These are phyloP conservation scores for Eupristina koningsbergeri DNA, from an alignment of 1,140 invertebrate species.

Conservation along the genomic window DNA sequence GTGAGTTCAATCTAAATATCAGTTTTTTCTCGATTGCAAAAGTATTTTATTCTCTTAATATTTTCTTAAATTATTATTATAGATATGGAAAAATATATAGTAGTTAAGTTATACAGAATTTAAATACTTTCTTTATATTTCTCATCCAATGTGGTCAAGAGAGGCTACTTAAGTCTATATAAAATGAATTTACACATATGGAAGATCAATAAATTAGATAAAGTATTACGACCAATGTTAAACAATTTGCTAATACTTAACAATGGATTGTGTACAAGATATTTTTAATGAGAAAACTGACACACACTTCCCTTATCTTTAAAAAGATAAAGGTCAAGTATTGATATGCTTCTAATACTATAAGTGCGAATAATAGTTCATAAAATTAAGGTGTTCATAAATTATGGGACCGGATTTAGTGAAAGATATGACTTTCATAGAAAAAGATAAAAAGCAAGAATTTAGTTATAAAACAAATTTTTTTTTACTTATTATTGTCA, in stretches of 20 bases:
- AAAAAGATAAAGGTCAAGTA: constrained; percentile 43
- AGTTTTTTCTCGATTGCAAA: constrained; percentile 50
- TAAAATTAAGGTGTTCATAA: constrained; percentile 38
- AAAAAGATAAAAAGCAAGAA: constrained; percentile 52
- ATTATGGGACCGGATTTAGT: constrained; percentile 40
- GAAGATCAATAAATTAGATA: constrained; percentile 51
- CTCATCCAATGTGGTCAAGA: constrained; percentile 49
- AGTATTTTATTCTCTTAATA: constrained; percentile 49
- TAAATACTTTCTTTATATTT: constrained; percentile 49
- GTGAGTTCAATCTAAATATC: constrained; percentile 49
- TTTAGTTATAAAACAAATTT: constrained; percentile 48
- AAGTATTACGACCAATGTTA: constrained; percentile 45
- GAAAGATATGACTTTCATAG: constrained; percentile 51
- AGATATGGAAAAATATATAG: constrained; percentile 55
- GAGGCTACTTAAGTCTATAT: constrained; percentile 41
- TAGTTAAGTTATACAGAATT: constrained; percentile 51
- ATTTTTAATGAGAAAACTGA: constrained; percentile 41
- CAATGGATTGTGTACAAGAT: constrained; percentile 40
- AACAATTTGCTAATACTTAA: constrained; percentile 49
- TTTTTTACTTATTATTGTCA: constrained; percentile 49
- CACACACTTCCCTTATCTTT: constrained; percentile 14
- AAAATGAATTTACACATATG: constrained; percentile 51
- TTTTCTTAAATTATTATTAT: constrained; percentile 54
- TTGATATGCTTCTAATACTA: constrained; percentile 53
- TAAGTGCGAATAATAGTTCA: constrained; percentile 49